Percentiles rank a stretch among this genome's conserved stretches.
These are phyloP conservation scores for Anisognathus igniventris DNA, from an alignment of 2,797 vertebrate species.

Conservation along the genomic window DNA sequence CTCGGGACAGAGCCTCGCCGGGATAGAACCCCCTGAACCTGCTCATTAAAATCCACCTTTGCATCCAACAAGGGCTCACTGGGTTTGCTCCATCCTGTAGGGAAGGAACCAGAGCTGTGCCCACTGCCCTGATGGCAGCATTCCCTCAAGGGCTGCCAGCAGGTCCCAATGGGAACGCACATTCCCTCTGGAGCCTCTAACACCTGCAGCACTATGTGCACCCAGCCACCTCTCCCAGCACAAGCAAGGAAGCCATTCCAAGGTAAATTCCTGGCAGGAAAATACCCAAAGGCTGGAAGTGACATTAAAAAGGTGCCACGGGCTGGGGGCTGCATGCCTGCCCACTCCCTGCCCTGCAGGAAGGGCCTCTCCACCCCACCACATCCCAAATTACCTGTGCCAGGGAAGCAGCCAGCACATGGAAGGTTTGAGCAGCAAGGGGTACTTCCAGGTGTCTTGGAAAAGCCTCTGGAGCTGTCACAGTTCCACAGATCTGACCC, in stretches of 20 bases:
- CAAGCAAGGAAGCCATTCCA: not conserved
- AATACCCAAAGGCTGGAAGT: not conserved
- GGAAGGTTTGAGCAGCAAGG: not conserved
- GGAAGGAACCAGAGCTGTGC: accelerated
- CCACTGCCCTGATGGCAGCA: not conserved
- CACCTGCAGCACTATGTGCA: accelerated
- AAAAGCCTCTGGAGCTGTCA: not conserved
- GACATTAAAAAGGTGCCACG: accelerated
- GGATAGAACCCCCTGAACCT: accelerated
- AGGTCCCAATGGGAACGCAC: not conserved
- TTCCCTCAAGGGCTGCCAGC: not conserved
- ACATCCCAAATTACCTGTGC: not conserved
- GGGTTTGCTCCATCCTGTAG: accelerated
- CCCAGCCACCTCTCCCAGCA: not conserved
- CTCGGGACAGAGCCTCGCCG: accelerated
- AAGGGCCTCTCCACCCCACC: not conserved
- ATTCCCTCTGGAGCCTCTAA: not conserved
- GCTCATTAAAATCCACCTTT: not conserved
- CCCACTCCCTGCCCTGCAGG: accelerated
- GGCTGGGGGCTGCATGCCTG: not conserved
- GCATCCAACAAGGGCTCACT: accelerated
- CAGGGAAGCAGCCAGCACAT: not conserved
- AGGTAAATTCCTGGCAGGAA: not conserved
- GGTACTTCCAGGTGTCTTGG: accelerated
- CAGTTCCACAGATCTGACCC: accelerated